Evolutionary conservation across 2,888 invertebrate species (phyloP).

Genomic region (Gisinianus flammeolus): DNA sequence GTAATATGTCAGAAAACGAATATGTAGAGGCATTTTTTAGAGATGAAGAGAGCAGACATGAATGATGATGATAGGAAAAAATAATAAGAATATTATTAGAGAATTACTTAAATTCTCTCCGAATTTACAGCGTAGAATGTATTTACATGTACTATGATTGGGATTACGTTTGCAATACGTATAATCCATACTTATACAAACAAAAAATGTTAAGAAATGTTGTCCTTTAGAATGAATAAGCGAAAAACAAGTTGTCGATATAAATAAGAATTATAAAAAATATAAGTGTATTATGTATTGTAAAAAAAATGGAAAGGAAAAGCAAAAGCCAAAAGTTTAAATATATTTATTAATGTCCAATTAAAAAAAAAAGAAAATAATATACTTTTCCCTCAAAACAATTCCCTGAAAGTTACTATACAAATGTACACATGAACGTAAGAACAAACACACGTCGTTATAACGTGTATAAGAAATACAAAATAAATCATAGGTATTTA

Average conservation of each 20-base stretch:
- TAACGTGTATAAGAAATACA: not conserved
- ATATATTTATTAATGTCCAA: not conserved
- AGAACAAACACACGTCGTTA: not conserved
- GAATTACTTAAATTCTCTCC: not conserved
- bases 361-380: not conserved
- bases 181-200: not conserved
- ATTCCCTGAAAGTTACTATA: not conserved
- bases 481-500: not conserved
- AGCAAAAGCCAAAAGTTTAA: not conserved
- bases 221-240: slow-evolving; percentile 28
- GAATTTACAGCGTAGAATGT: not conserved
- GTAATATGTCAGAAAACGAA: too few relatives aligned
- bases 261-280: too few relatives aligned
- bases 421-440: not conserved
- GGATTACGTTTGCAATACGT: not conserved
- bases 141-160: not conserved
- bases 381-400: not conserved
- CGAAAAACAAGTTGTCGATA: slow-evolving; percentile 34
- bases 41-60: not conserved
- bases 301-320: slow-evolving; percentile 11
- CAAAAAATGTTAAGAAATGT: slow-evolving; percentile 29
- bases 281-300: slow-evolving; percentile 35
- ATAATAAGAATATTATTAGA: not conserved
- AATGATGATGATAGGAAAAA: not conserved
- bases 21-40: not conserved